These are phyloP conservation scores for Xestoiulus laeticollis DNA, from an alignment of 2,888 invertebrate genomes.

Conservation along the genomic window DNA sequence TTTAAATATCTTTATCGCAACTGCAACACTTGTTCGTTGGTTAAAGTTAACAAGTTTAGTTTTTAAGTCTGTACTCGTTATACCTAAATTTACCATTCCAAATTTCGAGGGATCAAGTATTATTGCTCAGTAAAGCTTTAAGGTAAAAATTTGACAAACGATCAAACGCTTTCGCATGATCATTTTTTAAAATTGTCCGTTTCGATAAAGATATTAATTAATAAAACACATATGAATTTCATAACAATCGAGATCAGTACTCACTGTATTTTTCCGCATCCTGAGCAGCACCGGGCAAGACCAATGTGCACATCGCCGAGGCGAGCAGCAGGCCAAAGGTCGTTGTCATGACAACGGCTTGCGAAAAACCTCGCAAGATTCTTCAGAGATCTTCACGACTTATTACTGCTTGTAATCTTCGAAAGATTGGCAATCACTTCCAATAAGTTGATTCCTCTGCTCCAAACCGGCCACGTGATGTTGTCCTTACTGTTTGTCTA, in stretches of 20 bases:
- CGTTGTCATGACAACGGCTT: constrained; percentile 30
- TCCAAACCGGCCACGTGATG: neutral
- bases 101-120: too few relatives aligned
- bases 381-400: neutral
- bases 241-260: neutral
- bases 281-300: neutral
- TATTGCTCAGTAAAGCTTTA: too few relatives aligned
- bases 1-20: too few relatives aligned
- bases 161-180: too few relatives aligned
- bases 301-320: neutral
- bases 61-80: too few relatives aligned
- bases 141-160: too few relatives aligned
- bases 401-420: neutral
- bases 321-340: neutral
- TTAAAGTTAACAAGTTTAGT: too few relatives aligned
- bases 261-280: constrained; percentile 32
- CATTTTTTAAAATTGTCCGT: too few relatives aligned
- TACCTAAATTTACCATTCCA: too few relatives aligned
- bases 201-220: neutral
- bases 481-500: neutral
- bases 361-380: neutral
- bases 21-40: too few relatives aligned
- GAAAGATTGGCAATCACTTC: neutral
- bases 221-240: too few relatives aligned
- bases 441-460: neutral